Base-by-base conservation (phyloP, 1,140 invertebrate species). In the Stegodyphus mimosarum region DNA sequence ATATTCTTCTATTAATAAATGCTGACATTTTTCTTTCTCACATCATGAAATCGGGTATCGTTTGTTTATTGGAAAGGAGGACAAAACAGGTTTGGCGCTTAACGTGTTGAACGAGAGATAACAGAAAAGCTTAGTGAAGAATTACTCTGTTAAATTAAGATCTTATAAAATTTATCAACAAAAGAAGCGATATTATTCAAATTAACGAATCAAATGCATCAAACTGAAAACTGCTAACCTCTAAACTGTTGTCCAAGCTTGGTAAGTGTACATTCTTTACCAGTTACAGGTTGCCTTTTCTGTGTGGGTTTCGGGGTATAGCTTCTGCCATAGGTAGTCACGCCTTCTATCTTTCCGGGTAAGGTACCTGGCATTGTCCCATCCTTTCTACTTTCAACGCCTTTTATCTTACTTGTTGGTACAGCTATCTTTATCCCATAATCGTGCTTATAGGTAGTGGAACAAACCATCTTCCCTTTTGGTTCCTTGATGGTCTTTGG, bases 361-460 rank as follows among this genome's bases (percentile, higher is more conserved):
- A 9, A 11, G 5, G 80, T 67, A 13, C 73, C 81, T 53, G 81
- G 81, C 81, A 84, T 84, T 6, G 11, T 66, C 2, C 49, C 72
- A 49, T 67, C 81, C 15, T 70, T 76, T 18, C n/a, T 15, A 13
- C 15, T 2, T n/a, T 69, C 72, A 6, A 11, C 55, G 4, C 9
- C 50, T 18, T 75, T 76, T 17, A 69, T 18, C 13, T 15, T 48
- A 13, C 6, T 49, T 15, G 4, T 33, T 15, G 6, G 50, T 6
- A 63, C n/a, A 2, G 17, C 72, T 5, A 13, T 69, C 33, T 70
- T 67, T 7, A 73, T 64, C 50, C 55, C 50, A 52, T 48, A 84
- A 51, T 84, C 81, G 6, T 76, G 50, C 5, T 66, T 55, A 17
- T 84, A 84, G 7, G 81, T 84, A 0, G 81, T 84, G 48, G 11